Conservation (phyloP, 2,113 vertebrate genomes). For the Chloropsis hardwickii region DNA sequence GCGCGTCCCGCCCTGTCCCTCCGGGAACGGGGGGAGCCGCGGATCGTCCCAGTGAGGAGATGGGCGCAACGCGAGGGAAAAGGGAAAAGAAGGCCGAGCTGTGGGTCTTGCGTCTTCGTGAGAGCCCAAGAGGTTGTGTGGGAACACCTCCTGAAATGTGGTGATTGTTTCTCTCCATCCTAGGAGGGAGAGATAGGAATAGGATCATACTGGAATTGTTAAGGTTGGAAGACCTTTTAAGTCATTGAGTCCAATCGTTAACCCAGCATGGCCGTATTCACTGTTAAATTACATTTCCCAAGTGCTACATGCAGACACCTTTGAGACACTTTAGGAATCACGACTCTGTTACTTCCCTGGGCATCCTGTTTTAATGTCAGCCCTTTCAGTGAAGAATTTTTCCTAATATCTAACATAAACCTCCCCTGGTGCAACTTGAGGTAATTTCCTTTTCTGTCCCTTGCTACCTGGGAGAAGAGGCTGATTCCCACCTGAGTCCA, state of each 20-base stretch:
- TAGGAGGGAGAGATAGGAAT: neutral
- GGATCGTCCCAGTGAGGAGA: fast-evolving
- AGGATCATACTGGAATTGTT: neutral
- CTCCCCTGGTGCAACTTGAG: neutral
- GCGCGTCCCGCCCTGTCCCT: neutral
- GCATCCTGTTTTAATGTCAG: neutral
- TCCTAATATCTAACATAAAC: neutral
- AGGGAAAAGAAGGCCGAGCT: fast-evolving
- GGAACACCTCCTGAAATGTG: neutral
- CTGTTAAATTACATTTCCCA: neutral
- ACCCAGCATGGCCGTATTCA: too few species aligned
- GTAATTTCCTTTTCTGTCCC: neutral
- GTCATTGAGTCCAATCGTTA: neutral
- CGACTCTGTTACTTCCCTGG: fast-evolving
- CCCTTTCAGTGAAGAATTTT: neutral
- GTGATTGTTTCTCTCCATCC: too few species aligned
- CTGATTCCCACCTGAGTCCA: neutral
- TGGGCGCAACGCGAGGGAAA: fast-evolving
- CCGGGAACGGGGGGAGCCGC: neutral
- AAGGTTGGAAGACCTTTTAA: neutral
- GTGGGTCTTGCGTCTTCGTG: fast-evolving
- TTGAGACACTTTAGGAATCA: neutral
- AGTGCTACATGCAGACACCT: neutral
- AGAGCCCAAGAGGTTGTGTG: neutral
- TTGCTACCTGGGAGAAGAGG: neutral